phyloP scores from a whole-genome alignment of 2,797 vertebrate genomes.

The Sebastes diaconus region DNA sequence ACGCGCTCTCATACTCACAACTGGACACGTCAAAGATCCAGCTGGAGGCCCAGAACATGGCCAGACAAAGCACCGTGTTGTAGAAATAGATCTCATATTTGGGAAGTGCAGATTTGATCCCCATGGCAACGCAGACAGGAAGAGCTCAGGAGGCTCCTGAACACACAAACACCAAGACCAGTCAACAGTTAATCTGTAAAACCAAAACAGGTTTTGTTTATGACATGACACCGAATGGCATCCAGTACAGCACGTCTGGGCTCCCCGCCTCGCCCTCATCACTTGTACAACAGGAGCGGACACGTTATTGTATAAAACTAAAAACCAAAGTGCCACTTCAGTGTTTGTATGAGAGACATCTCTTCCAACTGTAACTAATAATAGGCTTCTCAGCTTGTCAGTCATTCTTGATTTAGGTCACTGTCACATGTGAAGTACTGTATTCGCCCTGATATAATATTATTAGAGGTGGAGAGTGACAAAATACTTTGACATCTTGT shows the following conservation, averaged over 20 bases:
- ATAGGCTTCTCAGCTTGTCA: constrained; percentile 27
- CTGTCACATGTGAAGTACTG: not conserved
- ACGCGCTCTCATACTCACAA: constrained; percentile 80
- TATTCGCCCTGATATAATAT: not conserved
- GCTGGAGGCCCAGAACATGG: constrained; percentile 87
- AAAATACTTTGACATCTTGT: not conserved
- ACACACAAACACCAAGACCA: not conserved
- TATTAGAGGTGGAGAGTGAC: not conserved
- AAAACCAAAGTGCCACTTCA: not conserved
- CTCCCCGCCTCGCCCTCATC: not conserved
- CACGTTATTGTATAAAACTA: constrained; percentile 3
- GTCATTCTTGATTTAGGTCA: constrained; percentile 19
- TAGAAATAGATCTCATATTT: constrained; percentile 93
- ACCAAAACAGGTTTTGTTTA: not conserved
- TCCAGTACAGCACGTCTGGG: not conserved
- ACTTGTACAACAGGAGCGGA: accelerated
- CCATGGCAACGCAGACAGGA: constrained; percentile 79
- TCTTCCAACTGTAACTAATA: constrained; percentile 24
- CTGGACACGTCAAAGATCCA: constrained; percentile 91
- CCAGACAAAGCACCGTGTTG: constrained; percentile 85
- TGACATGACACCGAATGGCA: not conserved
- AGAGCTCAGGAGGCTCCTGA: constrained; percentile 32
- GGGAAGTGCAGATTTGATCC: constrained; percentile 90
- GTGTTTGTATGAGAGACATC: constrained; percentile 9
- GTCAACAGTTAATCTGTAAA: not conserved